A percentile compares a stretch with the other conserved stretches of the same genome.
Evolutionary conservation across 2,888 invertebrate species (phyloP).

Genomic region (Apamea sordens): DNA sequence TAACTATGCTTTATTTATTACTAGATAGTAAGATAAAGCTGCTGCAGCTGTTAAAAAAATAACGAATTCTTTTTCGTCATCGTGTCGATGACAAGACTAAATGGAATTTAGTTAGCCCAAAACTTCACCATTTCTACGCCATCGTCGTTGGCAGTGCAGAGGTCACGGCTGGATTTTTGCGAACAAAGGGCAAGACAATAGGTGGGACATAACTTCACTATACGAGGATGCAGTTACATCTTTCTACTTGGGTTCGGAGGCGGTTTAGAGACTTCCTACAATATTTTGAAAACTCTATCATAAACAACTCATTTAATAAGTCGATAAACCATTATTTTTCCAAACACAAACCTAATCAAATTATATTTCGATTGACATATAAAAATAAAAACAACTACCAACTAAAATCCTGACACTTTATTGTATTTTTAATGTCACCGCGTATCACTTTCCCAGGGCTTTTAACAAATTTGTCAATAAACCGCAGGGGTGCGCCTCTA

Average conservation of each 20-base stretch:
- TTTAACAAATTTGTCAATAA: conserved; percentile 67
- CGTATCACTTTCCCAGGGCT: conserved; percentile 59
- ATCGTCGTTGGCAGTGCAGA: not conserved
- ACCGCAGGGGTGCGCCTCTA: conserved; percentile 40
- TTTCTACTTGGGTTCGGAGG: no score
- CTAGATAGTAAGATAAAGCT: no score
- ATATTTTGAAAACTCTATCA: no score
- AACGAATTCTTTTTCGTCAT: not conserved
- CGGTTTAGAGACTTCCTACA: not conserved
- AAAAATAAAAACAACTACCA: conserved; percentile 1
- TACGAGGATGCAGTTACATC: no score
- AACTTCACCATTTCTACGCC: no score
- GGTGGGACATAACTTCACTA: no score
- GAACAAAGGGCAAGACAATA: no score
- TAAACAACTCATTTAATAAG: not conserved
- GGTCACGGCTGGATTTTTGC: not conserved
- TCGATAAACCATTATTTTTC: no score
- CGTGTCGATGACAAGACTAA: not conserved
- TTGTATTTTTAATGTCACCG: conserved; percentile 37
- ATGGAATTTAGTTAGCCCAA: no score
- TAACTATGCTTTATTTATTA: not conserved
- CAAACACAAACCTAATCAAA: not conserved
- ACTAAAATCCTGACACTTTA: conserved; percentile 19
- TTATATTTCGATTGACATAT: conserved; percentile 17
- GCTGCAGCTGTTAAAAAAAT: not conserved